These are phyloP conservation scores for Geophilus truncorum DNA, from an alignment of 2,888 invertebrate species.

Conservation along the genomic window DNA sequence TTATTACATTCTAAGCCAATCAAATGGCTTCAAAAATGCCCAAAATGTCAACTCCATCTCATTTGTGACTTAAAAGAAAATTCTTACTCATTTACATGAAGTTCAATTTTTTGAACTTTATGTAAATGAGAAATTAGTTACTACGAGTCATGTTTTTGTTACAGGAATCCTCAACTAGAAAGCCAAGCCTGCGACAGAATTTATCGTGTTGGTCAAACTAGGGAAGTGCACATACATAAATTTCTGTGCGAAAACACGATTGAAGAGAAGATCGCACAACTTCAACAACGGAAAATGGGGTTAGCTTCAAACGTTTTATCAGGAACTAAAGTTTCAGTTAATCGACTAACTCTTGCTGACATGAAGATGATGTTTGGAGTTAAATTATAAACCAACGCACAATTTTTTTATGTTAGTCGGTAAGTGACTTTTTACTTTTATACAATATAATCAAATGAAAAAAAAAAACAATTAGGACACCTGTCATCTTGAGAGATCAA, in stretches of 20 bases:
- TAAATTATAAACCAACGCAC: not conserved
- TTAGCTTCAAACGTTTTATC: constrained; percentile 75
- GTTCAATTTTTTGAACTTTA: no score
- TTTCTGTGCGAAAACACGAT: constrained; percentile 80
- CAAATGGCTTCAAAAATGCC: no score
- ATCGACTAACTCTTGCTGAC: constrained; percentile 73
- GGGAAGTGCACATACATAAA: constrained; percentile 64
- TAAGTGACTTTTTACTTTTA: not conserved
- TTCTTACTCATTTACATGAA: no score
- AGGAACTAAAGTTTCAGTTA: constrained; percentile 56
- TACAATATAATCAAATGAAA: not conserved
- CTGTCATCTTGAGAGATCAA: not conserved
- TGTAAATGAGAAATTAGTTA: no score
- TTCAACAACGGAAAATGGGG: constrained; percentile 73
- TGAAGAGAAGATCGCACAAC: constrained; percentile 72
- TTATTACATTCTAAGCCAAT: no score
- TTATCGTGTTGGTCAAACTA: constrained; percentile 81
- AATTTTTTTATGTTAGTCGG: not conserved
- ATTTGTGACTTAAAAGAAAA: no score
- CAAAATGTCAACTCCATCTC: no score
- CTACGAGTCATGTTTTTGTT: no score
- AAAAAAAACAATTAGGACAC: not conserved
- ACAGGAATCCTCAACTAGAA: constrained; percentile 86
- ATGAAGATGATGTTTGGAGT: constrained; percentile 52
- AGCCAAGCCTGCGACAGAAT: constrained; percentile 91